A percentile compares a stretch with the other conserved stretches of the same genome.
Evolutionary conservation across 2,113 vertebrate genomes (phyloP).

Genomic region (Perca flavescens): DNA sequence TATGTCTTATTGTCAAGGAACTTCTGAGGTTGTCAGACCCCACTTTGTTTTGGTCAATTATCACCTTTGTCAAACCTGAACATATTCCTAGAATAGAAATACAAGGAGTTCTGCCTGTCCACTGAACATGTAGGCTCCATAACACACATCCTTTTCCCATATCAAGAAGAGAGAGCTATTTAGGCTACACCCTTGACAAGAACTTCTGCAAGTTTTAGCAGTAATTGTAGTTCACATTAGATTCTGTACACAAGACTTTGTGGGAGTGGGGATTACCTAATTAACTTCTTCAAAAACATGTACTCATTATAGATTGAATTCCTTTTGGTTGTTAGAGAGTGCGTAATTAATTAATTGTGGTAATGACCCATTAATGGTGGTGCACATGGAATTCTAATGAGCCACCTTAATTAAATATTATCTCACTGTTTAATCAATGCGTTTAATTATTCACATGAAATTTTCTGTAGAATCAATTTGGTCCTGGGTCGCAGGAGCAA

Average conservation of each 20-base stretch:
- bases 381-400: conserved; percentile 83
- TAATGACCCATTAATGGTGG: conserved; percentile 85
- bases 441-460: conserved; percentile 87
- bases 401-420: conserved; percentile 88
- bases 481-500: conserved; percentile 61
- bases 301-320: conserved; percentile 84
- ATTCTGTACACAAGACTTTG: conserved; percentile 66
- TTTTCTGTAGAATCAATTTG: conserved; percentile 83
- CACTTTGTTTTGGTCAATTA: background rate
- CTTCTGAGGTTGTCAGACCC: background rate
- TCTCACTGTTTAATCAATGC: conserved; percentile 87
- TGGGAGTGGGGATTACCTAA: conserved; percentile 77
- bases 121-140: background rate
- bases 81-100: background rate
- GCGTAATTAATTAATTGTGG: conserved; percentile 87
- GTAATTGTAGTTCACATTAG: conserved; percentile 67
- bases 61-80: background rate
- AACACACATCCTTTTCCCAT: background rate
- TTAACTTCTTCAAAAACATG: conserved; percentile 85
- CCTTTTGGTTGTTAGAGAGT: conserved; percentile 81
- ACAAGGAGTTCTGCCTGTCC: background rate
- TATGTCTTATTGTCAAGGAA: background rate
- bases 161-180: conserved; percentile 21
- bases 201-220: conserved; percentile 67
- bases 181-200: conserved; percentile 28